Evolutionary conservation across 2,113 vertebrate genomes (phyloP), one percentile per base, ranked within the genome.

Genomic region (Salvelinus alpinus): DNA sequence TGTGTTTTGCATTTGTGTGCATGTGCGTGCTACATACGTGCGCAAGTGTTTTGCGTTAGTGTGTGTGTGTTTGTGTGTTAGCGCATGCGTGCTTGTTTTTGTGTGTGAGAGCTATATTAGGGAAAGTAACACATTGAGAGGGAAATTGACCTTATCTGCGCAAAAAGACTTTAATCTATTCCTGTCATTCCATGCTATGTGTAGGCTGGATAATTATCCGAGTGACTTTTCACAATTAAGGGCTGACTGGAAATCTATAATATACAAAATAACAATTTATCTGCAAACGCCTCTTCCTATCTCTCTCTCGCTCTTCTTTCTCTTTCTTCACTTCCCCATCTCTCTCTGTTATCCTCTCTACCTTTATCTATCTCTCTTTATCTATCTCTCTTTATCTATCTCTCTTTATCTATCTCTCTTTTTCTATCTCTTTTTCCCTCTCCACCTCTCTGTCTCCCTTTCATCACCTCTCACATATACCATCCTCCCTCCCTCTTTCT

Each of bases 201-300:
- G 54, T 77, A 67, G 80, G 79, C 74, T 9, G 44, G 75, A 81
- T 81, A 83, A 91, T 90, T 89, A 88, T 83, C 86, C 81, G 71
- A 80, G 68, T 79, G 84, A 84, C 80, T 73, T 73, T 14, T 64
- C 70, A 73, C 75, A 59, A 84, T 82, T 27, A 76, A 51, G 67
- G 72, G 78, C 71, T 86, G 85, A 90, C 75, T 88, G 76, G 73
- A 88, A 91, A 89, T 90, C 87, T 70, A 88, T 88, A 82, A 22
- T 73, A 80, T 89, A 89, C 82, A 80, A 87, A 89, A 85, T n/a
- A 80, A 76, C 68, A 86, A 83, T 88, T 88, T 84, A 76, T 81
- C 82, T 79, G 51, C 74, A 78, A 83, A 81, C 14, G 11, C 38
- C 38, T 70, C 38, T 44, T 76, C 78, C 51, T 68, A n/a, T 11